Evolutionary conservation across 2,113 vertebrate genomes (phyloP).

Genomic region (Daphoenositta chrysoptera): DNA sequence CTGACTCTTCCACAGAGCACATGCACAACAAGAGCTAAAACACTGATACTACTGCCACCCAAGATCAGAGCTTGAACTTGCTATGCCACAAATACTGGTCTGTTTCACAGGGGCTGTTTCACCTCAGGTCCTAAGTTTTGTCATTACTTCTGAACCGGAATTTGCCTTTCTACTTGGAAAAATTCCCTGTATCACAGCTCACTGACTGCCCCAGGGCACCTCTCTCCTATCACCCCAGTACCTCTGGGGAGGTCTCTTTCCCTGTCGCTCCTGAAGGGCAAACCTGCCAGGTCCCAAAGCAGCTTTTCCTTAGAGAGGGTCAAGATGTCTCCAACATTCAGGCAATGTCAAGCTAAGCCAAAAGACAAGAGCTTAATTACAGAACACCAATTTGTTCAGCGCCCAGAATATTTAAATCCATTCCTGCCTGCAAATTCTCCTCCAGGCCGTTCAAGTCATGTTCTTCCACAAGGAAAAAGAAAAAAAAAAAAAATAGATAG

Average conservation of each 20-base stretch:
- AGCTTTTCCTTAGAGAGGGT: not conserved
- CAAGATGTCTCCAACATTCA: not conserved
- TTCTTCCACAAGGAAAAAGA: not conserved
- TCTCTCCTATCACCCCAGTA: not conserved
- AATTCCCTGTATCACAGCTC: not conserved
- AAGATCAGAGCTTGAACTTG: not conserved
- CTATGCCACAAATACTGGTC: not conserved
- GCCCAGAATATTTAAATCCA: not conserved
- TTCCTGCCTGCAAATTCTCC: not conserved
- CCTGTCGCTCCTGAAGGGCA: not conserved
- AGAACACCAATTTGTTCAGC: not conserved
- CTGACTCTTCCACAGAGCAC: not conserved
- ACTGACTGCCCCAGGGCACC: not conserved
- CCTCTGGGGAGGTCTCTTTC: not conserved
- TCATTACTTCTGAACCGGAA: not conserved
- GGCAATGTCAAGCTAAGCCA: not conserved
- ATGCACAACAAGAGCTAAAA: not conserved
- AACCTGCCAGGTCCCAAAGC: not conserved
- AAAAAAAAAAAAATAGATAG: not conserved
- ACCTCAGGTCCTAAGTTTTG: not conserved
- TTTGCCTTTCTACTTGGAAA: not conserved
- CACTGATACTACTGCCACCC: not conserved
- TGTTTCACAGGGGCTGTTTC: not conserved
- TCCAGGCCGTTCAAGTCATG: not conserved
- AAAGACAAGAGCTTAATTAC: not conserved